Conservation (phyloP, 2,888 invertebrate species). For the Papilio gigon region DNA sequence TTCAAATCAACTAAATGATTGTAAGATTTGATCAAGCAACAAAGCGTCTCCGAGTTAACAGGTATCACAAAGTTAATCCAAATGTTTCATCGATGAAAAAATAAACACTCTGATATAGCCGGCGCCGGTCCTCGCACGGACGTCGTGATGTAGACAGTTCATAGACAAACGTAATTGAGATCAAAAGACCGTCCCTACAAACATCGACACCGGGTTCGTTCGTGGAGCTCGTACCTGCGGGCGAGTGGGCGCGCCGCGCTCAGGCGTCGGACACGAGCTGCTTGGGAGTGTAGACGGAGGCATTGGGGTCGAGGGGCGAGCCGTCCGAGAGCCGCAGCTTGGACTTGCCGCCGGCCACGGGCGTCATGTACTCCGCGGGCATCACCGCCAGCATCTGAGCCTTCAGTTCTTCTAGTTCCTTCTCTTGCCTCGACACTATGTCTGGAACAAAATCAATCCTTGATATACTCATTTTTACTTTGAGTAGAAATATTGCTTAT, state of each 20-base stretch:
- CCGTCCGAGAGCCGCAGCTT: slow-evolving; percentile 64
- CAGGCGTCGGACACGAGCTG: slow-evolving; percentile 73
- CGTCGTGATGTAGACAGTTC: slow-evolving; percentile 49
- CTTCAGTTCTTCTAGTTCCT: slow-evolving; percentile 95
- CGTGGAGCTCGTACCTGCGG: slow-evolving; percentile 30
- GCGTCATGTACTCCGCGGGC: slow-evolving; percentile 84
- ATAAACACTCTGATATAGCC: slow-evolving; percentile 66
- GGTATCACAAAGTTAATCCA: slow-evolving; percentile 53
- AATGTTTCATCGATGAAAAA: slow-evolving; percentile 69
- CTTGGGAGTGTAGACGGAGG: slow-evolving; percentile 95
- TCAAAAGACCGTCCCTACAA: slow-evolving; percentile 74
- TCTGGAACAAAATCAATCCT: slow-evolving; percentile 75
- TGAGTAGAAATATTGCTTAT: too few species aligned
- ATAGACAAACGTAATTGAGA: slow-evolving; percentile 65
- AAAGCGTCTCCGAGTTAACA: slow-evolving; percentile 44
- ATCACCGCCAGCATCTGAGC: slow-evolving; percentile 97
- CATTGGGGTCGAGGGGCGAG: slow-evolving; percentile 91
- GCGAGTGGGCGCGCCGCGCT: slow-evolving; percentile 38
- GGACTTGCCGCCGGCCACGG: slow-evolving; percentile 53
- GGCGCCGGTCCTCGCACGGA: slow-evolving; percentile 61
- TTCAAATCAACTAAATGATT: background rate
- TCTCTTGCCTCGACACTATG: slow-evolving; percentile 91
- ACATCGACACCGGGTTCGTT: slow-evolving; percentile 55
- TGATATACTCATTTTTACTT: background rate
- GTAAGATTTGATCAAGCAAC: slow-evolving; percentile 45